Base-by-base conservation (phyloP, 2,113 vertebrate genomes). In the Garra rufa region DNA sequence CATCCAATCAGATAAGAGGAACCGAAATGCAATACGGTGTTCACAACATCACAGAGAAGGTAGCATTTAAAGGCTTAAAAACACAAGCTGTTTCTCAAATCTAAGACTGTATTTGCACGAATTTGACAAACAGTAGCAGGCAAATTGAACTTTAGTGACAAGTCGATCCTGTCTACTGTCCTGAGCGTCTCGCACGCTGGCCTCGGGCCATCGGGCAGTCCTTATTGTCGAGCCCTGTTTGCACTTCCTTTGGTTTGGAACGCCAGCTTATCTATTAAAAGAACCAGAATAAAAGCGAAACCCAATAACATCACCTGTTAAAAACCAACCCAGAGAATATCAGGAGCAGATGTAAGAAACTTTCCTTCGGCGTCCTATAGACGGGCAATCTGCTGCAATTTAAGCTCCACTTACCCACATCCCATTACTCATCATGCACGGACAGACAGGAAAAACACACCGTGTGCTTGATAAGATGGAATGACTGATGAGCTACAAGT, bases 251-350 rank as follows among this genome's bases (percentile, higher is more conserved):
- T 59, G n/a, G 48, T 15, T 19, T 9, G 2, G 9, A 44, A 44
- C 9, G 9, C 11, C 44, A 21, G 21, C 52, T 55, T 52, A 4
- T 17, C 9, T n/a, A 24, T n/a, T 69, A 38, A 41, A 41, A 19
- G 2, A 75, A 61, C 52, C 85, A 76, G 14, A 82, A 26, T 26
- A 38, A 77, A 86, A 89, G 43, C 43, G 44, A 85, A 86, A 92
- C 88, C 87, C 91, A 90, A 94, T 89, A 93, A 89, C 92, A 92
- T 88, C 93, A 93, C 91, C 92, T 92, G 88, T 89, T 93, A 93
- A 91, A 90, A 85, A 67, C 83, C 86, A 92, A 86, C 92, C n/a
- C 46, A 91, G 70, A 46, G 41, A 73, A 73, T 6, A 73, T 46
- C 21, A 41, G 70, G 2, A 38, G 69, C 17, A 46, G 43, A 24